Evolutionary conservation across 2,113 vertebrate species (phyloP).

Genomic region (Perca flavescens): DNA sequence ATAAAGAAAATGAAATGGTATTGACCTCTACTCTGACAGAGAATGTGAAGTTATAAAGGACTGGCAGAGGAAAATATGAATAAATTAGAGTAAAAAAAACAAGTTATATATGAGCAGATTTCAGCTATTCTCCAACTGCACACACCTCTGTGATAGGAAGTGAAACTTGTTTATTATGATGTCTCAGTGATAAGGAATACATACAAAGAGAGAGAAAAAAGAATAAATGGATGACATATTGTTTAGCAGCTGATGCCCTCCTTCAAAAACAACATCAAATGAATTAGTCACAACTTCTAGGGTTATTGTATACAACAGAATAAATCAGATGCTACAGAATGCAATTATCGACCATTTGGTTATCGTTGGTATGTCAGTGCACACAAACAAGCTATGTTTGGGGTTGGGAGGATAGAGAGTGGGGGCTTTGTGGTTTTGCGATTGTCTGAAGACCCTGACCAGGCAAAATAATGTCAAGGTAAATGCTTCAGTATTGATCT

Average conservation of each 20-base stretch:
- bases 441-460: constrained; percentile 40
- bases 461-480: constrained; percentile 51
- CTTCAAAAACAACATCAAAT: constrained; percentile 31
- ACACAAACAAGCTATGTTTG: constrained; percentile 56
- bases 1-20: constrained; percentile 50
- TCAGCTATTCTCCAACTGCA: constrained; percentile 15
- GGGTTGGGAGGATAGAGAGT: neutral
- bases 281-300: constrained; percentile 36
- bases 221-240: constrained; percentile 12
- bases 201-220: constrained; percentile 43
- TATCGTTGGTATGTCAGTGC: constrained; percentile 46
- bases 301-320: constrained; percentile 42
- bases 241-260: constrained; percentile 31
- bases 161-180: constrained; percentile 62
- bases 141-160: constrained; percentile 21
- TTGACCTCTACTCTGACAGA: constrained; percentile 27
- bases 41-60: neutral
- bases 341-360: constrained; percentile 45
- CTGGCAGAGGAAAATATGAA: constrained; percentile 15
- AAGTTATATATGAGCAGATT: neutral
- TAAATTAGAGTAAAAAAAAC: neutral
- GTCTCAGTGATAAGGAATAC: constrained; percentile 40
- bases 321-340: constrained; percentile 53
- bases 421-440: constrained; percentile 17
- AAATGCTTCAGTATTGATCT: constrained; percentile 67